phyloP scores from a whole-genome alignment of 1,140 invertebrate genomes.

The Globodera rostochiensis region DNA sequence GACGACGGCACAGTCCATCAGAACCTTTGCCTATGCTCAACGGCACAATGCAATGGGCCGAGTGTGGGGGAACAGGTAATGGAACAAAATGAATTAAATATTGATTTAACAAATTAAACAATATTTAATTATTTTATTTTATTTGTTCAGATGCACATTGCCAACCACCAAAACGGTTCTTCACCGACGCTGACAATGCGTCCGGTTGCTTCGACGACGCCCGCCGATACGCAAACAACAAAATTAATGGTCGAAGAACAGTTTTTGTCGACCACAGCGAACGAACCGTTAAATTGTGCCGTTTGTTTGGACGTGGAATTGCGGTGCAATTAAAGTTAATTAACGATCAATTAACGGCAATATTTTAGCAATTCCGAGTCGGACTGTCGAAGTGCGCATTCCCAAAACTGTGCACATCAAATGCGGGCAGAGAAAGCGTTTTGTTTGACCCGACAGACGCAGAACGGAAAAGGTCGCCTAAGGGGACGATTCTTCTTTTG shows the following conservation, averaged over 20 bases:
- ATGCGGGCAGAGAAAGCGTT: slow-evolving; percentile 23
- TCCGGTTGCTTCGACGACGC: neutral
- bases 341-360: too few species aligned
- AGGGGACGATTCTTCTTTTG: neutral
- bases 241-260: neutral
- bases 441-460: slow-evolving; percentile 43
- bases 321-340: neutral
- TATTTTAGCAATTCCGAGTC: slow-evolving; percentile 30
- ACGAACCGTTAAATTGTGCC: slow-evolving; percentile 25
- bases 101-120: too few species aligned
- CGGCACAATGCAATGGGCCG: slow-evolving; percentile 45
- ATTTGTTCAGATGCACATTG: slow-evolving; percentile 21
- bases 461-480: slow-evolving; percentile 38
- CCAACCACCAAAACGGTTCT: slow-evolving; percentile 1
- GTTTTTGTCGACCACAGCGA: neutral
- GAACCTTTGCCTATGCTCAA: slow-evolving; percentile 50
- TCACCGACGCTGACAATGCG: neutral
- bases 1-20: slow-evolving; percentile 31
- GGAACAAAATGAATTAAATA: neutral
- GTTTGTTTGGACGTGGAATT: slow-evolving; percentile 25
- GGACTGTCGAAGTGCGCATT: slow-evolving; percentile 29
- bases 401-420: slow-evolving; percentile 21
- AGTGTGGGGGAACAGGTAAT: slow-evolving; percentile 41
- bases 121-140: neutral
- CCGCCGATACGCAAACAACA: neutral